Conservation (phyloP, 2,113 vertebrate species). For the Thalassoma bifasciatum region DNA sequence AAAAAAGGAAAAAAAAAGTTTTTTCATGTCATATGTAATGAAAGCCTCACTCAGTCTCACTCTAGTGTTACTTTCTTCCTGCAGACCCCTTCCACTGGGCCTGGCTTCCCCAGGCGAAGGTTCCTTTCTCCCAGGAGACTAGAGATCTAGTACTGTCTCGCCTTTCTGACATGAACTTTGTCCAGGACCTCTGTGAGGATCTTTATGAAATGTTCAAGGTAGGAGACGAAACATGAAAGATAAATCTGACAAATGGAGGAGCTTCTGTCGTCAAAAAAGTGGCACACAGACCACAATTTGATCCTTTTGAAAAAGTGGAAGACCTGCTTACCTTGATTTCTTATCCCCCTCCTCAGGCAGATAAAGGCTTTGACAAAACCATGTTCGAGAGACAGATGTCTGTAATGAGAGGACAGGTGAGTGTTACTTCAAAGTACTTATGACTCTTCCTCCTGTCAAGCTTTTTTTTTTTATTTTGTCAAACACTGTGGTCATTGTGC, state of each 20-base stretch:
- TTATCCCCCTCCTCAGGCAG: constrained; percentile 82
- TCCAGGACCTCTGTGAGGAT: constrained; percentile 98
- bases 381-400: constrained; percentile 99
- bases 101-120: constrained; percentile 96
- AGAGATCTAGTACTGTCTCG: constrained; percentile 90
- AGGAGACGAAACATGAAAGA: not conserved
- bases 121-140: constrained; percentile 95
- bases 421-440: constrained; percentile 44
- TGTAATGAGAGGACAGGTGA: constrained; percentile 98
- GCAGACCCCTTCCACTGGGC: constrained; percentile 98
- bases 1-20: too few relatives aligned
- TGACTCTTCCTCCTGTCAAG: not conserved
- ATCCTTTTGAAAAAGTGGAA: too few relatives aligned
- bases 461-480: not conserved
- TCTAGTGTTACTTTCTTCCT: not conserved
- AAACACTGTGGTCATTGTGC: too few relatives aligned
- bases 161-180: constrained; percentile 98
- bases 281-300: too few relatives aligned
- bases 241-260: too few relatives aligned
- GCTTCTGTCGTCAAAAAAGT: constrained; percentile 14
- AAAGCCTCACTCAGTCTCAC: not conserved
- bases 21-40: not conserved
- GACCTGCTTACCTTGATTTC: too few relatives aligned
- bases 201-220: constrained; percentile 98
- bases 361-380: constrained; percentile 94